Evolutionary conservation across 2,888 invertebrate genomes (phyloP), one percentile per base, ranked within the genome.

Genomic region (Argyresthia albistria): DNA sequence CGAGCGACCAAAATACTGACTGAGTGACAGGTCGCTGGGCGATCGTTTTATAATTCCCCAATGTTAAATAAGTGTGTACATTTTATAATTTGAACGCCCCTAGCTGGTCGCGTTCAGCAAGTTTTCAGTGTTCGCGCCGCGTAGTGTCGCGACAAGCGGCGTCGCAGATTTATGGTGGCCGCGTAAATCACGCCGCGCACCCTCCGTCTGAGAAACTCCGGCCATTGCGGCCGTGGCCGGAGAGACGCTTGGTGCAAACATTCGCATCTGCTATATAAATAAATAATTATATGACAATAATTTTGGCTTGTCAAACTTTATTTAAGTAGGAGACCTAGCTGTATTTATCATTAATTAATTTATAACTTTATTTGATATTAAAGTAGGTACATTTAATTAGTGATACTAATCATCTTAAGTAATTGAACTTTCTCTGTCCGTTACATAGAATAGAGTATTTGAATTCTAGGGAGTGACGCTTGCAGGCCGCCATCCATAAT

Each of bases 181-280:
- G 46, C 46, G 46, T 55, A 55, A 55, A 55, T 55, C 54, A 55
- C 54, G 50, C n/a, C 12, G 46, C 45, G 35, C 36, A 36, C 49
- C 48, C 35, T 47, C 47, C 35, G 47, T 47, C 35, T 36, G 35
- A 25, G 47, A 25, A n/a, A 35, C 35, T 16, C 12, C 11, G 35
- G 47, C 12, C 12, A 12, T 35, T 35, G 47, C 12, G 15, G 6
- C 15, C 14, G 12, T 10, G 16, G 15, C 15, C 15, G 45, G 14
- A 45, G 45, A 10, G 8, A 25, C 25, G 25, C 25, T 25, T 25
- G 25, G 25, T 25, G 6, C 25, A 25, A 25, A 25, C 25, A 25
- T 4, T 25, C 25, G 6, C 25, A 25, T 25, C 25, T 25, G 25
- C 25, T 25, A 25, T 6, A 25, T 25, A 4, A 4, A n/a, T 2